phyloP scores from a whole-genome alignment of 2,888 invertebrate genomes.

The Orchesellides sinensis region DNA sequence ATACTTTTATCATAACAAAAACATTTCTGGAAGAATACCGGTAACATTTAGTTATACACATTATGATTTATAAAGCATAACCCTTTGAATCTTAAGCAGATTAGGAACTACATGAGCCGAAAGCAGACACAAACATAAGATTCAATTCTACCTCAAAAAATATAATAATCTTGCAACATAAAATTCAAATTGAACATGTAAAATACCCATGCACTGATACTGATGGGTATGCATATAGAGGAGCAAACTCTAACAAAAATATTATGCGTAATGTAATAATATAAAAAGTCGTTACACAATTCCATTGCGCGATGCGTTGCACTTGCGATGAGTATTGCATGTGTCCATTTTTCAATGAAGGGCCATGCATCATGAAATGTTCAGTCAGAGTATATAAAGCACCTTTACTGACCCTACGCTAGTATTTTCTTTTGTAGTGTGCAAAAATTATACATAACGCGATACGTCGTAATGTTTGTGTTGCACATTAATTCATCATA shows the following conservation, averaged over 20 bases:
- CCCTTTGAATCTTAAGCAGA: not conserved
- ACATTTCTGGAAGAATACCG: too few species aligned
- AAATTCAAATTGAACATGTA: conserved; percentile 8
- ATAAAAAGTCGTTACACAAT: conserved; percentile 53
- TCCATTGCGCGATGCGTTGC: conserved; percentile 12
- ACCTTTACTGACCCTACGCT: conserved; percentile 51
- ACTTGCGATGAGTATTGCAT: conserved; percentile 30
- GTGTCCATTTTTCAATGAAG: conserved; percentile 48
- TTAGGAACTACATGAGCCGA: not conserved
- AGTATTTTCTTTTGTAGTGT: not conserved
- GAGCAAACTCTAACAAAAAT: conserved; percentile 18
- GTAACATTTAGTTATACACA: too few species aligned
- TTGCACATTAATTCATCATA: too few species aligned
- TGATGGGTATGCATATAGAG: not conserved
- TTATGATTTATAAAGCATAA: not conserved
- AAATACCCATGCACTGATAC: not conserved
- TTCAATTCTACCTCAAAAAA: conserved; percentile 7
- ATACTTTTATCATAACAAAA: too few species aligned
- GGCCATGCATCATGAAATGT: conserved; percentile 25
- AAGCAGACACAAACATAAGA: not conserved
- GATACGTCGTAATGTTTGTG: too few species aligned
- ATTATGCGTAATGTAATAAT: conserved; percentile 49
- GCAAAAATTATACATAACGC: too few species aligned
- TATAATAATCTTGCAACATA: conserved; percentile 34
- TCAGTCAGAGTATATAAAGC: too few species aligned